Evolutionary conservation across 2,888 invertebrate species (phyloP).

Genomic region (Pollenia griseotomentosa): DNA sequence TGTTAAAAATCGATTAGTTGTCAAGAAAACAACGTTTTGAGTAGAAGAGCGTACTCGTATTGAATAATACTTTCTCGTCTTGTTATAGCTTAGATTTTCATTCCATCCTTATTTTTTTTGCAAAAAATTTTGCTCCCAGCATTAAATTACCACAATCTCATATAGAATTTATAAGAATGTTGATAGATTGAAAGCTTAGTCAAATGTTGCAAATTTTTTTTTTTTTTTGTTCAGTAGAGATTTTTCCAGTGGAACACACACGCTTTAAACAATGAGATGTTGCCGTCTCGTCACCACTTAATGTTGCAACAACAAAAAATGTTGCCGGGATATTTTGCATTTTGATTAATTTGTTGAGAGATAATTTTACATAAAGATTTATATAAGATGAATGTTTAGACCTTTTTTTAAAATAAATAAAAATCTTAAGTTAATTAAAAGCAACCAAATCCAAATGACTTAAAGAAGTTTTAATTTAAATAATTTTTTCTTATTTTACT

Average conservation of each 20-base stretch:
- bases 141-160: constrained; percentile 44
- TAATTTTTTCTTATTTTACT: too few species aligned
- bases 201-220: constrained; percentile 25
- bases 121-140: constrained; percentile 51
- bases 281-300: constrained; percentile 10
- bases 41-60: constrained; percentile 59
- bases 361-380: too few species aligned
- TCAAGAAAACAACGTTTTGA: constrained; percentile 72
- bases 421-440: too few species aligned
- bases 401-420: too few species aligned
- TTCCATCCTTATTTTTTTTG: constrained; percentile 3
- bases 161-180: constrained; percentile 18
- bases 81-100: constrained; percentile 48
- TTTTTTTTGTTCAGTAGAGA: neutral
- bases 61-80: constrained; percentile 61
- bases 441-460: too few species aligned
- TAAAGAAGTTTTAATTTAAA: too few species aligned
- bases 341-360: neutral
- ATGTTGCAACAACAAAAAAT: constrained; percentile 18
- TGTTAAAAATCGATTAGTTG: constrained; percentile 76
- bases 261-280: constrained; percentile 6
- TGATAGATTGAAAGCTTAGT: constrained; percentile 34
- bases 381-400: too few species aligned
- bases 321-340: constrained; percentile 26
- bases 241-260: constrained; percentile 40